Percentiles rank a stretch among this genome's conserved stretches.
phyloP scores from a whole-genome alignment of 1,140 invertebrate genomes.

The Venturia canescens region DNA sequence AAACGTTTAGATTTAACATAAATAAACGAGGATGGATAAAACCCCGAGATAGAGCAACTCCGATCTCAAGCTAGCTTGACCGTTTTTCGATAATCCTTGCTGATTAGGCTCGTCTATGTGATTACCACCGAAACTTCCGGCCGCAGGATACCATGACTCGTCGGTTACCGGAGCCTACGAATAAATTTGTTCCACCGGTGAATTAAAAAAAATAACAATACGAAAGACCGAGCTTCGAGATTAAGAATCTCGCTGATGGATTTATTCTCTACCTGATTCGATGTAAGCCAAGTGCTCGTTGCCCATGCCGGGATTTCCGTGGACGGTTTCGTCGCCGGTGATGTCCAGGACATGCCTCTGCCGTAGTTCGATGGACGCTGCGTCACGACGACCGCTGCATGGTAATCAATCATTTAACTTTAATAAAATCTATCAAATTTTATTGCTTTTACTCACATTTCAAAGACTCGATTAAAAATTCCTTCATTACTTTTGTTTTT shows the following conservation, averaged over 20 bases:
- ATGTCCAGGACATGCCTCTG: slow-evolving; percentile 73
- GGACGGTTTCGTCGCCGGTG: slow-evolving; percentile 57
- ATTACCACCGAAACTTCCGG: slow-evolving; percentile 77
- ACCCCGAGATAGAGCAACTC: slow-evolving; percentile 41
- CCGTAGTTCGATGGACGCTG: slow-evolving; percentile 73
- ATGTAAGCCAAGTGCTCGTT: slow-evolving; percentile 67
- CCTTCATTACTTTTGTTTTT: background rate
- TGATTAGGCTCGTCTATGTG: slow-evolving; percentile 81
- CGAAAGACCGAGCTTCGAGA: too few species aligned
- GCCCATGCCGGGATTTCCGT: slow-evolving; percentile 73
- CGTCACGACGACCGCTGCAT: slow-evolving; percentile 56
- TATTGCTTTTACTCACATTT: too few species aligned
- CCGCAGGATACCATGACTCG: slow-evolving; percentile 77
- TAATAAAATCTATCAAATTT: background rate
- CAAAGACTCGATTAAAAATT: too few species aligned
- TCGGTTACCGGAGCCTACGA: slow-evolving; percentile 66
- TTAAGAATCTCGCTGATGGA: background rate
- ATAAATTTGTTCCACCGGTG: slow-evolving; percentile 38
- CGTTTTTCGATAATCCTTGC: slow-evolving; percentile 75
- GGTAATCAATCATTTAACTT: slow-evolving; percentile 23
- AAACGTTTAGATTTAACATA: too few species aligned
- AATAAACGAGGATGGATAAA: too few species aligned
- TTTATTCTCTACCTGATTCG: slow-evolving; percentile 54
- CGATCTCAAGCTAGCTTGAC: slow-evolving; percentile 43
- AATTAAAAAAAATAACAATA: slow-evolving; percentile 21